Evolutionary conservation across 1,140 invertebrate species (phyloP).

Genomic region (Cotesia glomerata): DNA sequence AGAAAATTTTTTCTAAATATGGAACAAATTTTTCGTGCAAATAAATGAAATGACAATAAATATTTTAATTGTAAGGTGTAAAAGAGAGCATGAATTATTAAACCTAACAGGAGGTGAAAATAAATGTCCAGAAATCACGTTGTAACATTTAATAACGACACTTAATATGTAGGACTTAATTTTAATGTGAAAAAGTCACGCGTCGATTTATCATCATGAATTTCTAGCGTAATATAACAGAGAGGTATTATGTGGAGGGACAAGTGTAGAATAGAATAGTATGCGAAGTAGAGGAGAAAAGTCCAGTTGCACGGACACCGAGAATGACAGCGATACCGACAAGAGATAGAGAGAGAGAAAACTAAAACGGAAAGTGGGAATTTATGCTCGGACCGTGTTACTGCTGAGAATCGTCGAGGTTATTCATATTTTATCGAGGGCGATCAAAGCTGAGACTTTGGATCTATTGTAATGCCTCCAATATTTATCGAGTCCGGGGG

Average conservation of each 20-base stretch:
- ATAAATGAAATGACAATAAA: too few species aligned
- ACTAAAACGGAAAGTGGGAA: constrained; percentile 4
- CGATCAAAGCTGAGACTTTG: constrained; percentile 3
- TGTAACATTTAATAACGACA: constrained; percentile 13
- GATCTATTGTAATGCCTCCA: constrained; percentile 4
- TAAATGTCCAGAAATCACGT: constrained; percentile 21
- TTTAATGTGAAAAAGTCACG: constrained; percentile 27
- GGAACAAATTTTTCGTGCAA: too few species aligned
- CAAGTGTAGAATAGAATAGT: background rate
- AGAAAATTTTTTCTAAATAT: too few species aligned
- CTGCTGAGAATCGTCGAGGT: background rate
- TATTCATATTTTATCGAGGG: constrained; percentile 13
- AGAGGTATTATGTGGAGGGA: too few species aligned
- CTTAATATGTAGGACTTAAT: constrained; percentile 25
- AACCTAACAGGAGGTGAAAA: background rate
- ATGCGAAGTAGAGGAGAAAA: background rate
- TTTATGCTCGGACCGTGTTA: constrained; percentile 9
- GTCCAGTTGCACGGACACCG: background rate
- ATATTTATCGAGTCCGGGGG: constrained; percentile 8
- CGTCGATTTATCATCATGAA: background rate
- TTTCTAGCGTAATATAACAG: background rate
- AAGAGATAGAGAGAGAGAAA: background rate
- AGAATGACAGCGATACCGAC: background rate
- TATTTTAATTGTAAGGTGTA: too few species aligned
- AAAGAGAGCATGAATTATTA: background rate